Evolutionary conservation across 2,113 vertebrate genomes (phyloP).

Genomic region (Saiga tatarica): DNA sequence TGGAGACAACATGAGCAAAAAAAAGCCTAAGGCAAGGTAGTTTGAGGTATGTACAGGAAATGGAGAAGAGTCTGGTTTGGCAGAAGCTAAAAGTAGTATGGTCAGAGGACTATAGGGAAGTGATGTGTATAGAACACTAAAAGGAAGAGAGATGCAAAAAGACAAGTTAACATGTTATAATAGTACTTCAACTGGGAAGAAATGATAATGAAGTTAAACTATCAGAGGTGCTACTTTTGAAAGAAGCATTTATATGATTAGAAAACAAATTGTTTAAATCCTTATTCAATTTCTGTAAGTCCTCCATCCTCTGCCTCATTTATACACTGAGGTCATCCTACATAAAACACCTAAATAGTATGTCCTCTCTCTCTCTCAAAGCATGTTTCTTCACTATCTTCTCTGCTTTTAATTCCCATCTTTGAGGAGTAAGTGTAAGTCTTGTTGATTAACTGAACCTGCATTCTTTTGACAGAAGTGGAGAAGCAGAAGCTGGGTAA

Average conservation of each 20-base stretch:
- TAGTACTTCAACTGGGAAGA: not conserved
- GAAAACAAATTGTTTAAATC: not conserved
- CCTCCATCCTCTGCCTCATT: not conserved
- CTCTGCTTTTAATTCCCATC: not conserved
- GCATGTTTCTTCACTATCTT: not conserved
- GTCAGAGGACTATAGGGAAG: not conserved
- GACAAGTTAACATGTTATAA: not conserved
- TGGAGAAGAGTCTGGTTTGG: not conserved
- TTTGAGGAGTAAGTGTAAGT: conserved; percentile 12
- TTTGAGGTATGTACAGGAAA: not conserved
- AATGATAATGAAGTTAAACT: not conserved
- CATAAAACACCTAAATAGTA: not conserved
- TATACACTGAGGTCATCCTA: not conserved
- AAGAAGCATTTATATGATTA: conserved; percentile 11
- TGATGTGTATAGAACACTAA: not conserved
- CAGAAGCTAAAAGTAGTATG: not conserved
- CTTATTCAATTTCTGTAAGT: conserved; percentile 23
- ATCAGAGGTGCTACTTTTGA: not conserved
- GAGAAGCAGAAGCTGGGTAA: conserved; percentile 19
- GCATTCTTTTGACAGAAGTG: conserved; percentile 30
- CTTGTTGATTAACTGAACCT: not conserved
- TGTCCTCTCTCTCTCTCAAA: not conserved
- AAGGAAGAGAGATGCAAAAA: not conserved
- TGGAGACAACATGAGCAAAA: not conserved
- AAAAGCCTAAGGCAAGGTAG: not conserved